A percentile compares a stretch with the other conserved stretches of the same genome.
These are phyloP conservation scores for Montipora cactus DNA, from an alignment of 64 coral and sea anemone genomes.

Conservation along the genomic window DNA sequence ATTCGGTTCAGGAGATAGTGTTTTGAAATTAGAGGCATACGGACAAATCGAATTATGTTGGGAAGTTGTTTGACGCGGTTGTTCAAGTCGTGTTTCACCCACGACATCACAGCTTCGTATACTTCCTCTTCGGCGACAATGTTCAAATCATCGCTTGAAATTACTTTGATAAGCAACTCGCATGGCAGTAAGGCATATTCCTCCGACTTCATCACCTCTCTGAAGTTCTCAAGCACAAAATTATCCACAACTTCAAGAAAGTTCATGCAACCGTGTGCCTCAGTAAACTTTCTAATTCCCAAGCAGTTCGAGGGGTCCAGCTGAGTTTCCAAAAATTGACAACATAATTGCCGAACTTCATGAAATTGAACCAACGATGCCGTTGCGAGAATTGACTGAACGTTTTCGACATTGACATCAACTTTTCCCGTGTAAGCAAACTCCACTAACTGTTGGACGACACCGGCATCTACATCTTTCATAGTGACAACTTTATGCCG, in stretches of 20 bases:
- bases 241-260: conserved; percentile 92
- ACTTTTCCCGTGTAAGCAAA: conserved; percentile 96
- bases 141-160: conserved; percentile 98
- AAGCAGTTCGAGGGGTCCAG: conserved; percentile 97
- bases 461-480: conserved; percentile 89
- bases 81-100: conserved; percentile 89
- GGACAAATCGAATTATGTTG: conserved; percentile 79
- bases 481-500: conserved; percentile 91
- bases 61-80: conserved; percentile 81
- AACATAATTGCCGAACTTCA: conserved; percentile 95
- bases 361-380: conserved; percentile 95
- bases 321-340: conserved; percentile 96
- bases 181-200: conserved; percentile 93
- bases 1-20: conserved; percentile 89
- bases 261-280: conserved; percentile 88
- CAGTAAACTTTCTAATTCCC: conserved; percentile 96
- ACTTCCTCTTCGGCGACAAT: conserved; percentile 87
- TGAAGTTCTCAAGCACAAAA: conserved; percentile 94
- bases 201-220: conserved; percentile 95
- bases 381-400: conserved; percentile 85
- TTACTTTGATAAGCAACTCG: conserved; percentile 93
- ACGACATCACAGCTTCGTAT: conserved; percentile 96
- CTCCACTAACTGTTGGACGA: conserved; percentile 88
- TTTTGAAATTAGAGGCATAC: conserved; percentile 94
- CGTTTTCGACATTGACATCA: conserved; percentile 92